phyloP scores from a whole-genome alignment of 2,797 vertebrate species.

The Pseudochirops corinnae region DNA sequence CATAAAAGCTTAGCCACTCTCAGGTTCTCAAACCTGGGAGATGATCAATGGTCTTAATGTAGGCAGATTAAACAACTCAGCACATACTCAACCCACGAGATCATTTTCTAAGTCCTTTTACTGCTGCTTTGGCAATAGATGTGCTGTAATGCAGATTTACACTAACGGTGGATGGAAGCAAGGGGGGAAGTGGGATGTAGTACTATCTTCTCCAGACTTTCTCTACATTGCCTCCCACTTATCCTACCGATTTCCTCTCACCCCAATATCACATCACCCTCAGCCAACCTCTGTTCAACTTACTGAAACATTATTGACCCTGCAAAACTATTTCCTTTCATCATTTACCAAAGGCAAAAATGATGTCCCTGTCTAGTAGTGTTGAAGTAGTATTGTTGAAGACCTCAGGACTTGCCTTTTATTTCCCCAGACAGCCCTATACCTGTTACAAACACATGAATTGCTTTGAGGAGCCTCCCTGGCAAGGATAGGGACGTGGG shows the following conservation, averaged over 20 bases:
- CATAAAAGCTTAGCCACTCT: conserved; percentile 29
- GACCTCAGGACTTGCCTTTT: background rate
- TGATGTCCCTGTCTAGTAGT: background rate
- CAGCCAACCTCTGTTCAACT: background rate
- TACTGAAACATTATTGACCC: background rate
- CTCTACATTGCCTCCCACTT: background rate
- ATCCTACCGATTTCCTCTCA: background rate
- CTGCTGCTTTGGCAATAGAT: background rate
- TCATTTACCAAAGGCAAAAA: background rate
- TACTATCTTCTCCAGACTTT: background rate
- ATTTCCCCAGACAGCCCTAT: background rate
- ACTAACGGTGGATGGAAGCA: background rate
- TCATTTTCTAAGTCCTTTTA: background rate
- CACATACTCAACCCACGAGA: background rate
- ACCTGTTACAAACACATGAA: background rate
- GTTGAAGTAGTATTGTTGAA: conserved; percentile 30
- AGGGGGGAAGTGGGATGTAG: background rate
- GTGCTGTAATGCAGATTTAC: background rate
- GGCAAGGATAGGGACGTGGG: background rate
- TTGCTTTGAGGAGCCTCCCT: background rate
- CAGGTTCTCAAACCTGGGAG: background rate
- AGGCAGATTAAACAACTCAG: background rate
- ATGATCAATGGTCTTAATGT: background rate
- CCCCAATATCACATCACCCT: background rate
- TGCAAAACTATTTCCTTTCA: background rate